Evolutionary conservation across 2,888 invertebrate genomes (phyloP), one percentile per base, ranked within the genome.

Genomic region (Oxycera nigricornis): DNA sequence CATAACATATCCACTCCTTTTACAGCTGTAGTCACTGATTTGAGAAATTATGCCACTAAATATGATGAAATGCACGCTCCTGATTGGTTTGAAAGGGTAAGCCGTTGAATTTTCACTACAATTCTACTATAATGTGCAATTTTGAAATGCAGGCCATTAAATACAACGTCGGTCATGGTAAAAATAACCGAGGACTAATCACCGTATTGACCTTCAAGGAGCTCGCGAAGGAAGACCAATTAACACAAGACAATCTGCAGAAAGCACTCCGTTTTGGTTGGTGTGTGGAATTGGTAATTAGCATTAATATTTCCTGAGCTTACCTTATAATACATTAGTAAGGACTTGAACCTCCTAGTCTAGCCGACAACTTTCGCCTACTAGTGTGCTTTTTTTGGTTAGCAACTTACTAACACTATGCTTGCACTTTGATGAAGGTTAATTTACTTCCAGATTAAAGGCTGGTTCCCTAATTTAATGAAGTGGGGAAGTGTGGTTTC

Each of bases 131-230:
- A 35, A 35, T 35, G 6, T 7, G 35, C 6, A 35, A 35, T 35
- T 7, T 35, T 35, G 6, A 35, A 7, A 39, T 86, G 86, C 11
- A 83, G 93, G 92, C 88, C 92, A 30, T 86, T 94, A 78, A 95
- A 83, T 94, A 95, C 86, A 96, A 94, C 84, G 94, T 95, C 2
- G 92, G 94, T 0, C 90, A 90, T 80, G 96, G 96, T 1, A 96
- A 95, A 85, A 93, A 92, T 84, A 91, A 90, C 80, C 86, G 94
- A 73, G 92, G 91, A 0, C 83, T 93, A 57, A 88, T 91, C 0
- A 87, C 91, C 0, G 89, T 92, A 1, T 86, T 90, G 61, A 89
- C 92, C 0, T 93, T 91, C 83, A 91, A 90, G 82, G 88, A 89
- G 85, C 81, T 93, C 76, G 90, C 89, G 79, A 87, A 87, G 0